Conservation (phyloP, 92 coral and sea anemone species). For the Virgularia gustaviana region DNA sequence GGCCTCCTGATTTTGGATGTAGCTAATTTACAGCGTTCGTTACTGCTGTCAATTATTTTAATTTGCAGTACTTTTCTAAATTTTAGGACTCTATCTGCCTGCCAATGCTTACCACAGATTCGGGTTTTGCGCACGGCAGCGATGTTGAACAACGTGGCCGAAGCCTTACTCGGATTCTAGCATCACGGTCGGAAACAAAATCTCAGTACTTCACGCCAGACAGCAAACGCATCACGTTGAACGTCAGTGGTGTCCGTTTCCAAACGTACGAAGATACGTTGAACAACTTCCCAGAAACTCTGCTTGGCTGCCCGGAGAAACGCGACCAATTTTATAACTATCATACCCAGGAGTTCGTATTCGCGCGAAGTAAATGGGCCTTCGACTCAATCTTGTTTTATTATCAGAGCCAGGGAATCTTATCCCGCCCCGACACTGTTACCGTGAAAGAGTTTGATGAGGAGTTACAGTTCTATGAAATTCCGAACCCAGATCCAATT, state of each 20-base stretch:
- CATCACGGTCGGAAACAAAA: background rate
- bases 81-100: too few species aligned
- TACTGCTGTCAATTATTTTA: too few species aligned
- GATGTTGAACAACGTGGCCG: too few species aligned
- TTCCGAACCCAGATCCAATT: conserved; percentile 5
- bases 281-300: conserved; percentile 73
- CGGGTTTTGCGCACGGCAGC: too few species aligned
- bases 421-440: conserved; percentile 72
- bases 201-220: conserved; percentile 56
- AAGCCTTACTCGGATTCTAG: background rate
- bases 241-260: conserved; percentile 92
- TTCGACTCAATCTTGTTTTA: conserved; percentile 87
- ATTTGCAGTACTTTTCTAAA: too few species aligned
- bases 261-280: conserved; percentile 92
- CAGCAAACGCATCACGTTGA: conserved; percentile 75
- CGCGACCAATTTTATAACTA: conserved; percentile 63
- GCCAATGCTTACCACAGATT: too few species aligned
- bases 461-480: conserved; percentile 71
- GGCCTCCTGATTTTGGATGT: too few species aligned
- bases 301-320: conserved; percentile 65
- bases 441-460: conserved; percentile 61
- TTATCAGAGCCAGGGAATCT: conserved; percentile 85
- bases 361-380: conserved; percentile 62
- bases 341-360: conserved; percentile 49
- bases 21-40: too few species aligned